A percentile compares a stretch with the other conserved stretches of the same genome.
These are phyloP conservation scores for Hylaeus volcanicus DNA, from an alignment of 1,140 invertebrate genomes.

Conservation along the genomic window DNA sequence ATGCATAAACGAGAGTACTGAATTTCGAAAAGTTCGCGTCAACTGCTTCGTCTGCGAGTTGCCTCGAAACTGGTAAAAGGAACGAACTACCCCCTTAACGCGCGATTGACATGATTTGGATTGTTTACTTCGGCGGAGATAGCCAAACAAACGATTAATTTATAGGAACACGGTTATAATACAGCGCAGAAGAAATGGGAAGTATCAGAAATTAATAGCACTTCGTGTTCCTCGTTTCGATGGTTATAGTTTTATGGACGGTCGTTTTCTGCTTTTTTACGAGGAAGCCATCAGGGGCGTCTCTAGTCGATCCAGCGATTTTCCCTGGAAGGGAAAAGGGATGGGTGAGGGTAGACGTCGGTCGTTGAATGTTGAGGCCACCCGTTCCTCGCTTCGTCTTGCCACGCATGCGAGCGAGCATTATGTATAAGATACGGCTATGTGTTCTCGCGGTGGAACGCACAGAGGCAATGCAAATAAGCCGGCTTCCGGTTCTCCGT, in stretches of 20 bases:
- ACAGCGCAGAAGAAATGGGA: too few relatives aligned
- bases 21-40: too few relatives aligned
- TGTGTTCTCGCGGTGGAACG: not conserved
- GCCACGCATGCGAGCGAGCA: slow-evolving; percentile 11
- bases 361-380: slow-evolving; percentile 40
- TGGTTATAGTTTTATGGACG: not conserved
- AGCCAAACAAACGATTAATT: too few relatives aligned
- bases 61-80: too few relatives aligned
- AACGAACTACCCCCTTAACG: too few relatives aligned
- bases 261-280: not conserved
- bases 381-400: slow-evolving; percentile 2
- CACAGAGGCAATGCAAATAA: slow-evolving; percentile 16
- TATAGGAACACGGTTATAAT: too few relatives aligned
- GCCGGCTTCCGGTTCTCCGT: not conserved
- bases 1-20: too few relatives aligned
- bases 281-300: not conserved
- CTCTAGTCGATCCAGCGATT: slow-evolving; percentile 1
- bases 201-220: too few relatives aligned
- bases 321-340: not conserved
- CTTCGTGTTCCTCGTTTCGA: not conserved
- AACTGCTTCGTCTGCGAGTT: too few relatives aligned
- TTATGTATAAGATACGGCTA: slow-evolving; percentile 24
- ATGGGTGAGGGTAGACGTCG: slow-evolving; percentile 1
- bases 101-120: too few relatives aligned
- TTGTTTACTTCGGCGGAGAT: too few relatives aligned